A percentile compares a stretch with the other conserved stretches of the same genome.
These are phyloP conservation scores for Anguilla marmorata DNA, from an alignment of 2,797 vertebrate species.

Conservation along the genomic window DNA sequence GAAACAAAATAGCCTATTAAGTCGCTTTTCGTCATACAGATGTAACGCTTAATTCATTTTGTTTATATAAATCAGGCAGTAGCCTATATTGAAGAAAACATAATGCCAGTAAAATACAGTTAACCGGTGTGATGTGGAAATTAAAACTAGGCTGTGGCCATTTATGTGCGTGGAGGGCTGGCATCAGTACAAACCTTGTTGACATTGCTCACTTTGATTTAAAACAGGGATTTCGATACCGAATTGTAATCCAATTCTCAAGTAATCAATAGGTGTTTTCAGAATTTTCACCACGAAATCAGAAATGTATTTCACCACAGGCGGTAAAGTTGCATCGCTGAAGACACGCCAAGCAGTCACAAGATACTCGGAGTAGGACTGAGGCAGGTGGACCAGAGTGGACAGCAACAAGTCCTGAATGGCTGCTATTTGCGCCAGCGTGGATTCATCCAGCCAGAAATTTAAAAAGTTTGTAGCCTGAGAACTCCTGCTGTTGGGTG, in stretches of 20 bases:
- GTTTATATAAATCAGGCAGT: neutral
- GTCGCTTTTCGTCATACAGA: neutral
- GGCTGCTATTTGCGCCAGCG: neutral
- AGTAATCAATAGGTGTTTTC: slow-evolving; percentile 61
- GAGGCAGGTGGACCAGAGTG: slow-evolving; percentile 55
- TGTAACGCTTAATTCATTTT: neutral
- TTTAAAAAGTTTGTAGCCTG: slow-evolving; percentile 41
- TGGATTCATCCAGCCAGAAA: slow-evolving; percentile 45
- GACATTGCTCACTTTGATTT: slow-evolving; percentile 60
- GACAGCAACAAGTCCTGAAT: slow-evolving; percentile 58
- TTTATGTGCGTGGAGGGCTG: neutral
- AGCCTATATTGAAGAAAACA: neutral
- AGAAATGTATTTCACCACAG: slow-evolving; percentile 52
- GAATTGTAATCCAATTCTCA: slow-evolving; percentile 68
- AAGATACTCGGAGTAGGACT: slow-evolving; percentile 52
- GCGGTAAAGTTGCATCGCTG: slow-evolving; percentile 51
- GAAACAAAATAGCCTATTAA: slow-evolving; percentile 10
- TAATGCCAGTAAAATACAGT: neutral
- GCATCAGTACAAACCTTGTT: slow-evolving; percentile 62
- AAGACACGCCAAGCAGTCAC: slow-evolving; percentile 49
- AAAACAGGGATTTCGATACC: slow-evolving; percentile 63
- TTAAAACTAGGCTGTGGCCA: neutral
- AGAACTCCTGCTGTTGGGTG: neutral
- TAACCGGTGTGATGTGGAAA: neutral
- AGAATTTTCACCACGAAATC: slow-evolving; percentile 53